Base-by-base conservation (phyloP, 2,888 invertebrate species). In the Dichetophora obliterata region DNA sequence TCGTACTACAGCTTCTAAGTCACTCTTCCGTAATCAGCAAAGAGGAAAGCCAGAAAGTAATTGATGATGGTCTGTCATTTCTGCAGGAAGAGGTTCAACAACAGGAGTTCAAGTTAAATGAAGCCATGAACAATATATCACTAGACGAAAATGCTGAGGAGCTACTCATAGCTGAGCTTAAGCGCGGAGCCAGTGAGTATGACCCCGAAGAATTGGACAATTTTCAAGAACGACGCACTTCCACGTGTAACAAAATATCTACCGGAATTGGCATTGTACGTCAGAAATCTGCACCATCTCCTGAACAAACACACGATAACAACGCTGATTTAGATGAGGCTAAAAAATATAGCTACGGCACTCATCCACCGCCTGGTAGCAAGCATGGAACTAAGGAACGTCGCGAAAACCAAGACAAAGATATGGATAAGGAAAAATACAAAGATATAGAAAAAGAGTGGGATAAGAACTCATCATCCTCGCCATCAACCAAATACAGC, bases 1-100 rank as follows among this genome's bases (percentile, higher is more conserved):
- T 97, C 31, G 96, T 96, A 3, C 93, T 95, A 83, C 98, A 98
- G 90, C 91, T 98, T 75, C 90, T 95, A 11, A 93, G 93, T 80
- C 95, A 95, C 85, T 93, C 93, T 80, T 89, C 87, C 50, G 77
- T 88, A 22, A 87, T 74, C 27, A 83, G 81, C 73, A 85, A 85
- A 74, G 88, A 87, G 16, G 86, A 88, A 16, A 85, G 85, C 48
- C 87, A 88, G 75, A 84, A 83, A 27, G 82, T 86, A 11, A 86
- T 87, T 66, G 87, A 88, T 34, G 87, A 88, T 54, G 88, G 87
- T 4, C 84, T 87, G 77, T 85, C 87, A 3, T 88, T 88, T 76
- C 80, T 88, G 69, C 87, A 86, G 16, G 87, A 87, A 4, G 88
- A 88, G 57, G 86, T 82, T 4, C 87, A 87, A 65, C 87, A 88